A percentile compares a stretch with the other conserved stretches of the same genome.
Evolutionary conservation across 2,113 vertebrate species (phyloP).

Genomic region (Notothenia coriiceps): DNA sequence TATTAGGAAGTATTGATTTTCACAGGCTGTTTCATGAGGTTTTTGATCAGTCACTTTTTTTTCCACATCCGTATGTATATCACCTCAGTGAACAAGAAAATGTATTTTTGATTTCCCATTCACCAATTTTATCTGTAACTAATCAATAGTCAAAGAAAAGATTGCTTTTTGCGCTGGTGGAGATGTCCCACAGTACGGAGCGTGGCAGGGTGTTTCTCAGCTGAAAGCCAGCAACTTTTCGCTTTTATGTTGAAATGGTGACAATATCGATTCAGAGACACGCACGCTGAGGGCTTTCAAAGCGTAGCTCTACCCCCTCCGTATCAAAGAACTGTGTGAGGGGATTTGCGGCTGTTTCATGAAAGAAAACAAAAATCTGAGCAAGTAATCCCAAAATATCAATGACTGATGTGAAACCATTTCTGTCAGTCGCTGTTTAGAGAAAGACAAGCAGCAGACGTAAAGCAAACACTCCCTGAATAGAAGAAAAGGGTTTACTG

Average conservation of each 20-base stretch:
- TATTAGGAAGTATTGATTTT: constrained; percentile 2
- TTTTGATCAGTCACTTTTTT: not conserved
- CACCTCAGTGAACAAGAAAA: not conserved
- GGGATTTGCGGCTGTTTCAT: constrained; percentile 31
- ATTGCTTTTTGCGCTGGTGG: constrained; percentile 49
- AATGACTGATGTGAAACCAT: not conserved
- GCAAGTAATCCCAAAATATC: constrained; percentile 18
- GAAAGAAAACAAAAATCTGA: constrained; percentile 31
- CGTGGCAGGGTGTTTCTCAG: constrained; percentile 38
- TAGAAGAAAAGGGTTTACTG: not conserved
- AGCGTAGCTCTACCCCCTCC: constrained; percentile 13
- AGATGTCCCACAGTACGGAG: constrained; percentile 51
- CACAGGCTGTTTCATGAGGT: not conserved
- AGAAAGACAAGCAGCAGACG: not conserved
- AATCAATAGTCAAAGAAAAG: constrained; percentile 38
- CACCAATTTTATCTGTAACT: constrained; percentile 26
- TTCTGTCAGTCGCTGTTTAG: not conserved
- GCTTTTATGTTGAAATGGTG: constrained; percentile 63
- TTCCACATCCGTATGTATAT: constrained; percentile 1
- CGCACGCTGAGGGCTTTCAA: constrained; percentile 54
- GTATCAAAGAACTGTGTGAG: constrained; percentile 43
- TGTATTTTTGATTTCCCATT: not conserved
- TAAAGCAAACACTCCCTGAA: not conserved
- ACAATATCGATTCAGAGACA: constrained; percentile 53
- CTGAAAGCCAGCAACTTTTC: constrained; percentile 37